Base-by-base conservation (phyloP, 2,797 vertebrate species). In the Alosa sapidissima region DNA sequence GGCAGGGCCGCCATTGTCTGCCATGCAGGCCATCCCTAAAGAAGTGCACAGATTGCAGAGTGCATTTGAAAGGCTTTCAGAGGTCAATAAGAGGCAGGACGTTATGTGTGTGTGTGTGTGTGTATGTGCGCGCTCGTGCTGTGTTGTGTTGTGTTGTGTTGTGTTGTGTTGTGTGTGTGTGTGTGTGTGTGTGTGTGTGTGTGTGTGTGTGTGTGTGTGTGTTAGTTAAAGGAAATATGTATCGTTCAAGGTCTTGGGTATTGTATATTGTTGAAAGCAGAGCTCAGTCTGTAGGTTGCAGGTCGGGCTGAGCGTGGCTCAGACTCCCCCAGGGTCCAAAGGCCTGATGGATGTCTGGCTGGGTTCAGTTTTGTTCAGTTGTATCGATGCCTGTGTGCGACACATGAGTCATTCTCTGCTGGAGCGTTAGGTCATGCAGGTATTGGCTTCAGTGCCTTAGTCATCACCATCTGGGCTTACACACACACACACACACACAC, bases 371-470 rank as follows among this genome's bases (percentile, higher is more conserved):
- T 78, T 0, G 19, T 19, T 36, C 68, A 75, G 68, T 36, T 75
- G 5, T 45, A 75, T 75, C 45, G 68, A 75, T 78, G 72, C 41
- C 14, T 47, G 72, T 47, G 36, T 78, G 41, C 3, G 41, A 16
- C 72, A 78, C 16, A 3, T 75, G 36, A 75, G 68, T 21, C 11
- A 45, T 6, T 78, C 72, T 47, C 41, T 45, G 41, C 72, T 78
- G 72, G 72, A 72, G 28, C 28, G 11, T 41, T 33, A 72, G 16
- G 16, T 78, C 28, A 47, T 45, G 16, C 41, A 78, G 72, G 41
- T 78, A 78, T 78, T 41, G 45, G 41, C 72, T 78, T 41, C 72
- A 47, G 14, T 78, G 36, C 19, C 41, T 78, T 78, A 78, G 36
- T 78, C 72, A 78, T 78, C 72, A 47, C 72, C 72, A 78, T 47